These are phyloP conservation scores for Hyperoplus immaculatus DNA, from an alignment of 2,797 vertebrate genomes.

Conservation along the genomic window DNA sequence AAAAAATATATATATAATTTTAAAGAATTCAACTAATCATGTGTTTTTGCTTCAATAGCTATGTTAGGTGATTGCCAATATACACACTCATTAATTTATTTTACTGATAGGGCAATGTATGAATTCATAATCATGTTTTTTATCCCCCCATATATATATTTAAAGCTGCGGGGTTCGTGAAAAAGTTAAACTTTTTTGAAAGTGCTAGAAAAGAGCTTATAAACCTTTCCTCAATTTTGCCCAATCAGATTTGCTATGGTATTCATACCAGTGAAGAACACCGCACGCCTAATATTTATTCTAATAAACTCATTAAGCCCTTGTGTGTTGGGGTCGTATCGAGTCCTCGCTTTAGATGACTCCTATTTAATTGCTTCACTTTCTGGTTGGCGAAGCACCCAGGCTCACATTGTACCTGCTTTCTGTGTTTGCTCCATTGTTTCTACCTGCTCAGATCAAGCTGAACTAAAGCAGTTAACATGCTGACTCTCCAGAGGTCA, in stretches of 20 bases:
- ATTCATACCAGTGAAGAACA: constrained; percentile 23
- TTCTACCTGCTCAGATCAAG: constrained; percentile 21
- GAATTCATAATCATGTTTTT: too few relatives aligned
- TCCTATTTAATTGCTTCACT: background rate
- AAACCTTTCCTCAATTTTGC: too few relatives aligned
- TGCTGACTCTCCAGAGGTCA: constrained; percentile 29
- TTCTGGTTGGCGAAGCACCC: background rate
- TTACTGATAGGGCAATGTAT: too few relatives aligned
- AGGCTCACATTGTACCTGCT: background rate
- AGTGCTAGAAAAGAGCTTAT: too few relatives aligned
- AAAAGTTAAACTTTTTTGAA: too few relatives aligned
- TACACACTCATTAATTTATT: too few relatives aligned
- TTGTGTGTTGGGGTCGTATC: background rate
- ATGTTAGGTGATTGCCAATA: too few relatives aligned
- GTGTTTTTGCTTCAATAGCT: too few relatives aligned
- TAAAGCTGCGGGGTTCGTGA: too few relatives aligned
- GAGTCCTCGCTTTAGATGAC: background rate
- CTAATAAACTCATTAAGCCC: background rate
- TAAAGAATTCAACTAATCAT: too few relatives aligned
- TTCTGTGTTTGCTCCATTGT: background rate
- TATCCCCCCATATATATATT: too few relatives aligned
- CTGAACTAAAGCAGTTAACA: constrained; percentile 36
- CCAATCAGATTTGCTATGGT: constrained; percentile 26
- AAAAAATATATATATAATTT: too few relatives aligned
- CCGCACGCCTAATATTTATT: background rate